These are phyloP conservation scores for Serilophus lunatus DNA, from an alignment of 2,113 vertebrate species.

Conservation along the genomic window DNA sequence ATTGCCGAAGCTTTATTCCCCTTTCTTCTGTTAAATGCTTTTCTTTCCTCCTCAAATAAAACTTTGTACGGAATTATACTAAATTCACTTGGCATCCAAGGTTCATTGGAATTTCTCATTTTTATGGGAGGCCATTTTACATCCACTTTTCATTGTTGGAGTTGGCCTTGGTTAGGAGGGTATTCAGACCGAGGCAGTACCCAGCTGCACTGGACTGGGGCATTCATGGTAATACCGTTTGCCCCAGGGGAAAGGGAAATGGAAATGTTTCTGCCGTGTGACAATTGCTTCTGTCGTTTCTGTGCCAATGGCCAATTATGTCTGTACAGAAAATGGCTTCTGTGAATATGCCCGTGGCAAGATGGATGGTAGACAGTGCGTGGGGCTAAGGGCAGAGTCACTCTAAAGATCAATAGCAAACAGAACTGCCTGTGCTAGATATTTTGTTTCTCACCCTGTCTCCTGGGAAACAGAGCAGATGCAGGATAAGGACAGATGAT, in stretches of 20 bases:
- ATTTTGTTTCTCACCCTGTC: slow-evolving; percentile 8
- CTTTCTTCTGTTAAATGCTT: not conserved
- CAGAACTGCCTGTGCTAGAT: slow-evolving; percentile 7
- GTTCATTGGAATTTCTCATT: not conserved
- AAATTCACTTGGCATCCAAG: not conserved
- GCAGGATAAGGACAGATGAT: slow-evolving; percentile 11
- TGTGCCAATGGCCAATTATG: slow-evolving; percentile 51
- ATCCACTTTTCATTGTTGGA: not conserved
- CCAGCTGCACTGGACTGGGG: not conserved
- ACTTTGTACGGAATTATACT: not conserved
- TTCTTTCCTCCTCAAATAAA: not conserved
- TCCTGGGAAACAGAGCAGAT: slow-evolving; percentile 36
- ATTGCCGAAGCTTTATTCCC: not conserved
- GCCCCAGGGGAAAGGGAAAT: slow-evolving; percentile 16
- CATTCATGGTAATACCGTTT: not conserved
- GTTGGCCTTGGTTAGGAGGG: not conserved
- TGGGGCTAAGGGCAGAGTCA: slow-evolving; percentile 34
- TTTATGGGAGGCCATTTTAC: not conserved
- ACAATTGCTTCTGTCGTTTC: slow-evolving; percentile 28
- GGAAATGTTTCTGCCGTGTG: not conserved
- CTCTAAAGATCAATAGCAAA: slow-evolving; percentile 54
- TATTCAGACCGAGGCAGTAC: not conserved
- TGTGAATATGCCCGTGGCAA: slow-evolving; percentile 38
- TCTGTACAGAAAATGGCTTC: slow-evolving; percentile 18
- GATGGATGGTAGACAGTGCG: not conserved